Evolutionary conservation across 2,797 vertebrate species (phyloP).

Genomic region (Strix occidentalis): DNA sequence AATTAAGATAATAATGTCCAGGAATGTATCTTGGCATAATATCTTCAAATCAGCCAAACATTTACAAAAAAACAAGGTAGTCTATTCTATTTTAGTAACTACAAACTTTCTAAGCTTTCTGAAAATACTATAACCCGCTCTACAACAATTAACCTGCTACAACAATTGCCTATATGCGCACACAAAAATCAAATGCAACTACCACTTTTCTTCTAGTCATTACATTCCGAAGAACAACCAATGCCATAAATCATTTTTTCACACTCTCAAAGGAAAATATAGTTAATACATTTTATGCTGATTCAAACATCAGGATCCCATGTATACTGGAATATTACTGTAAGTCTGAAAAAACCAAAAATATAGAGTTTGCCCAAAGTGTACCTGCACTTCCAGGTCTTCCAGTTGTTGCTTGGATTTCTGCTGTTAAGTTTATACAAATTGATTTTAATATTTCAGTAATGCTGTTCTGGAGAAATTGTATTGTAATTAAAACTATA

Average conservation of each 20-base stretch:
- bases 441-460: not conserved
- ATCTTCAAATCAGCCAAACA: constrained; percentile 22
- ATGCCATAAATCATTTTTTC: not conserved
- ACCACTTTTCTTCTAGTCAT: not conserved
- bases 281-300: not conserved
- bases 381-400: not conserved
- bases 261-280: not conserved
- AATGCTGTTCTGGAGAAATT: not conserved
- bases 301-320: not conserved
- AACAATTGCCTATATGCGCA: not conserved
- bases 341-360: not conserved
- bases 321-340: not conserved
- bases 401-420: not conserved
- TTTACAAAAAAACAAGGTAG: not conserved
- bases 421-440: not conserved
- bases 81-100: constrained; percentile 43
- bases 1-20: constrained; percentile 31
- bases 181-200: not conserved
- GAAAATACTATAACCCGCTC: not conserved
- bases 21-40: constrained; percentile 13
- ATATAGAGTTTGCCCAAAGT: not conserved
- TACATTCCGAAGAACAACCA: not conserved
- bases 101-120: not conserved
- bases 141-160: not conserved
- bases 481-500: not conserved